Base-by-base conservation (phyloP, 2,888 invertebrate species). In the Apamea monoglypha region DNA sequence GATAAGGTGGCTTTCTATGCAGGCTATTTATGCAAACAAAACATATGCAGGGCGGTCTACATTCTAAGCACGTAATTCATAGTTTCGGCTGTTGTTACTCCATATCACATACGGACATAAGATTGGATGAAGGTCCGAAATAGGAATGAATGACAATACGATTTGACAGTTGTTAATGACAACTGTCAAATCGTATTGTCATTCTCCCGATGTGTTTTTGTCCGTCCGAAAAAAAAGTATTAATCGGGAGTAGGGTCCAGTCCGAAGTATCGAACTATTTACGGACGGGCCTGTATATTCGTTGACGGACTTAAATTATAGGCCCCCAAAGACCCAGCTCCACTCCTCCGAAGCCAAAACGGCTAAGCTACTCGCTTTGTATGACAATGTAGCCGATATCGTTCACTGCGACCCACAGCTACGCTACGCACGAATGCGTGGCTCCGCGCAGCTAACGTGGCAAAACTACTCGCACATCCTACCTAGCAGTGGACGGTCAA, bases 1-100 rank as follows among this genome's bases (percentile, higher is more conserved):
- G 59, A 64, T 44, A 68, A 64, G 18, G 50, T 7, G 21, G 16
- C 32, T 79, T 79, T 47, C 40, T 77, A 76, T 44, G 16, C 32
- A 53, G 16, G n/a, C n/a, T 21, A 67, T 74, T n/a, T 10, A 21
- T 16, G 14, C 10, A 29, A 29, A 50, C 3, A 29, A 50, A 69
- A 3, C 16, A 25, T 1, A 8, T 53, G 21, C 36, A n/a, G 10
- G 1, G 36, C 40, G 8, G 21, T 8, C 7, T 8, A 25, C 18
- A 6, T 18, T 18, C 50, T 1, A 18, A 18, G 50, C 50, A 6
- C 18, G 6, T 40, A 40, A 50, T 18, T 50, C 50, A 18, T 18
- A 50, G 6, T 50, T 50, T 50, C 50, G 18, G 6, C 3, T 18
- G 50, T 18, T 0, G 50, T 18, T 50, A 50, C 3, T 25, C 56